Percentiles rank a stretch among this genome's conserved stretches.
These are phyloP conservation scores for Mungos mungo DNA, from an alignment of 2,113 vertebrate genomes.

Conservation along the genomic window DNA sequence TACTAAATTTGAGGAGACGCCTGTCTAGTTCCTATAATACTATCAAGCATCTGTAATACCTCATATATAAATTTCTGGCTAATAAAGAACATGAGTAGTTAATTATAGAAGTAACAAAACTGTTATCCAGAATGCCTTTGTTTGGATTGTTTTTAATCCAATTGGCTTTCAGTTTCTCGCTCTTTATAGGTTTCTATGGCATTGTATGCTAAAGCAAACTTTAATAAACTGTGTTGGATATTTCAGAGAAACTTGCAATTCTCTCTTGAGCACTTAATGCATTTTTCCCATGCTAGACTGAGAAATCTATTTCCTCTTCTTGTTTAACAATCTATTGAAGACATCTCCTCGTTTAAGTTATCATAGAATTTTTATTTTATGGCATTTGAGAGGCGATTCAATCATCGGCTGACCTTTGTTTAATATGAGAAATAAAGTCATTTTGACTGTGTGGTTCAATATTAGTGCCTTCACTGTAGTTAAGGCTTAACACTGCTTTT, in stretches of 20 bases:
- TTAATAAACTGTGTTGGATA: not conserved
- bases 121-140: not conserved
- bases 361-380: constrained; percentile 23
- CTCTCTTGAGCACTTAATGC: not conserved
- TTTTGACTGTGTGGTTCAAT: not conserved
- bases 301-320: not conserved
- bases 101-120: not conserved
- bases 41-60: not conserved
- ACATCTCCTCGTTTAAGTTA: not conserved
- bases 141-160: constrained; percentile 21
- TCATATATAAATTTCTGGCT: not conserved
- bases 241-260: not conserved
- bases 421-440: constrained; percentile 27
- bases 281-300: not conserved
- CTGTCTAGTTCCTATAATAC: not conserved
- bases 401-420: constrained; percentile 7
- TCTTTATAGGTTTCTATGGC: not conserved
- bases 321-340: not conserved
- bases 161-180: not conserved
- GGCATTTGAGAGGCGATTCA: constrained; percentile 25
- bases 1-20: not conserved
- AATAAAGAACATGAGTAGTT: not conserved
- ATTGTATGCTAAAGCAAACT: not conserved
- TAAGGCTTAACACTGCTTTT: not conserved
- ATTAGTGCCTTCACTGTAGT: constrained; percentile 8